Evolutionary conservation across 2,113 vertebrate species (phyloP).

Genomic region (Otus sunia): DNA sequence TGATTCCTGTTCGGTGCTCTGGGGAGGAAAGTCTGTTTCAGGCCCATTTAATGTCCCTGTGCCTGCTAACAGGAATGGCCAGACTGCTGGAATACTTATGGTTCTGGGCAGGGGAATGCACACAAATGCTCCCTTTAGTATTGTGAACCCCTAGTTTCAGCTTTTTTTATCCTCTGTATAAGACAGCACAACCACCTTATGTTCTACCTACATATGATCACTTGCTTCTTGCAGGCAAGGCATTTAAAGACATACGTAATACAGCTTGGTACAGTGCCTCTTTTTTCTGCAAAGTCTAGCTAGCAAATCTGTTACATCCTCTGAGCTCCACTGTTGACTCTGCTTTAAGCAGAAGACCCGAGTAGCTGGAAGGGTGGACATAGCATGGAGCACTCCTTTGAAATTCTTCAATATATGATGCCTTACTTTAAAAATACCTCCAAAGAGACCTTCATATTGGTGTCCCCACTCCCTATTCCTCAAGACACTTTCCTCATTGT

Average conservation of each 20-base stretch:
- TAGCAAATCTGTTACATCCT: neutral
- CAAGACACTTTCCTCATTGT: neutral
- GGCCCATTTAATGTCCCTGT: rapidly evolving
- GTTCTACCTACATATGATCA: neutral
- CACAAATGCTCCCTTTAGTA: neutral
- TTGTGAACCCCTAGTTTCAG: neutral
- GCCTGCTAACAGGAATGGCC: neutral
- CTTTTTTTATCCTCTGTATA: neutral
- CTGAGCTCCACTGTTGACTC: neutral
- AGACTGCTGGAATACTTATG: neutral
- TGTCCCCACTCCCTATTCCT: neutral
- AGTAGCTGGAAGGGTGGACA: neutral
- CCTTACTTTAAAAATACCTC: neutral
- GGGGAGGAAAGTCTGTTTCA: neutral
- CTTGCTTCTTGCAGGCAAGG: neutral
- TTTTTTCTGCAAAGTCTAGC: neutral
- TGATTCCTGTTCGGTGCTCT: neutral
- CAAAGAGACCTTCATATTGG: neutral
- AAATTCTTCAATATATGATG: neutral
- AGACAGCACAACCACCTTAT: neutral
- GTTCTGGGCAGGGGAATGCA: neutral
- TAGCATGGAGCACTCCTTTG: neutral
- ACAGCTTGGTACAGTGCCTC: neutral
- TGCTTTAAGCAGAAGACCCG: neutral
- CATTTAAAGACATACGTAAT: neutral